A percentile compares a stretch with the other conserved stretches of the same genome.
phyloP scores from a whole-genome alignment of 2,113 vertebrate genomes.

The Pelmatolapia mariae region DNA sequence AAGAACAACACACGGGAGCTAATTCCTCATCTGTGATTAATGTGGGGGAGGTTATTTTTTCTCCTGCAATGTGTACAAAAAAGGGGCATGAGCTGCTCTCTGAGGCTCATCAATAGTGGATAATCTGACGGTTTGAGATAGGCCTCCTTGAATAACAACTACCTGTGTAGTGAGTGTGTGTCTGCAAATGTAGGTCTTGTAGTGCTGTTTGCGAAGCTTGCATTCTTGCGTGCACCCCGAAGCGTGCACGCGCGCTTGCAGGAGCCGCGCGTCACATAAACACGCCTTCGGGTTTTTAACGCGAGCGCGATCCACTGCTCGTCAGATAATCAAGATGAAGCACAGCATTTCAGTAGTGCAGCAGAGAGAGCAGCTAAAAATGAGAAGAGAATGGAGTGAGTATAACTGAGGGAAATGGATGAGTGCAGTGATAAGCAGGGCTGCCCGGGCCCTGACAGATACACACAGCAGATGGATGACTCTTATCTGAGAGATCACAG shows the following conservation, averaged over 20 bases:
- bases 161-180: conserved; percentile 5
- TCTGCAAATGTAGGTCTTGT: neutral
- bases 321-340: conserved; percentile 52
- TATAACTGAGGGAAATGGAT: conserved; percentile 52
- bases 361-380: neutral
- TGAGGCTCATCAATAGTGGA: neutral
- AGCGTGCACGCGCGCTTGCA: neutral
- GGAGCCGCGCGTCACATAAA: neutral
- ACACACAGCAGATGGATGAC: conserved; percentile 68
- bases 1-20: neutral
- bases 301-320: neutral
- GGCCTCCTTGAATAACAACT: conserved; percentile 29
- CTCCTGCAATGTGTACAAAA: neutral
- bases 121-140: conserved; percentile 24
- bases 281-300: neutral
- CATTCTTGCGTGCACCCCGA: neutral
- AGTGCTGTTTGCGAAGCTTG: neutral
- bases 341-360: neutral
- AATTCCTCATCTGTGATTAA: conserved; percentile 11
- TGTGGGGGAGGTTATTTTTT: neutral
- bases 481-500: conserved; percentile 68
- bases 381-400: conserved; percentile 15
- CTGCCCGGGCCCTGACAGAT: conserved; percentile 59
- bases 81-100: neutral
- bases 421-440: conserved; percentile 62